phyloP scores from a whole-genome alignment of 2,888 invertebrate species.

The Caradrina clavipalpis region DNA sequence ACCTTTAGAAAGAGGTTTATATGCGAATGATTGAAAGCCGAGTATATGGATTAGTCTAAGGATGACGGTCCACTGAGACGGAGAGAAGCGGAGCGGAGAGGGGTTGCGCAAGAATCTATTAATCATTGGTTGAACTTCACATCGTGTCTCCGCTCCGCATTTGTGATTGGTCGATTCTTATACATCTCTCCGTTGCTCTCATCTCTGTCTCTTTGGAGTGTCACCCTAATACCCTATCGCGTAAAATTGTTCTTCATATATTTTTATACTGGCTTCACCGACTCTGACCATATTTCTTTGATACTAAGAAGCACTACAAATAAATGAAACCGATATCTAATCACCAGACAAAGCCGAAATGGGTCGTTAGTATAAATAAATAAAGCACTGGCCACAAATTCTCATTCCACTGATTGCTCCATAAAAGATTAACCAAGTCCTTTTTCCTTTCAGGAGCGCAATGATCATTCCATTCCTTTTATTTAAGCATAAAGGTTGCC shows the following conservation, averaged over 20 bases:
- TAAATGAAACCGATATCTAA: not conserved
- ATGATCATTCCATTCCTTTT: conserved; percentile 46
- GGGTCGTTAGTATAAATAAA: not conserved
- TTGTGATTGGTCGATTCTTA: too few relatives aligned
- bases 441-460: conserved; percentile 12
- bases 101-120: too few relatives aligned
- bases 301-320: not conserved
- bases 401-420: conserved; percentile 22
- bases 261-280: too few relatives aligned
- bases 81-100: too few relatives aligned
- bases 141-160: too few relatives aligned
- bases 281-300: too few relatives aligned
- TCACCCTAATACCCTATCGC: too few relatives aligned
- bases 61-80: not conserved
- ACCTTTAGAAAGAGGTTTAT: conserved; percentile 11
- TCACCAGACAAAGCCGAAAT: not conserved
- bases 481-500: conserved; percentile 51
- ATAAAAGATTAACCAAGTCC: conserved; percentile 28
- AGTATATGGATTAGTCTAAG: not conserved
- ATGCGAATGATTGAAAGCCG: conserved; percentile 5
- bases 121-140: too few relatives aligned
- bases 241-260: too few relatives aligned
- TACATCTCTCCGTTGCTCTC: too few relatives aligned
- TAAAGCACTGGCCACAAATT: not conserved
- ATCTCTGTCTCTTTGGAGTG: too few relatives aligned